phyloP scores from a whole-genome alignment of 2,797 vertebrate genomes.

The Forpus xanthops region DNA sequence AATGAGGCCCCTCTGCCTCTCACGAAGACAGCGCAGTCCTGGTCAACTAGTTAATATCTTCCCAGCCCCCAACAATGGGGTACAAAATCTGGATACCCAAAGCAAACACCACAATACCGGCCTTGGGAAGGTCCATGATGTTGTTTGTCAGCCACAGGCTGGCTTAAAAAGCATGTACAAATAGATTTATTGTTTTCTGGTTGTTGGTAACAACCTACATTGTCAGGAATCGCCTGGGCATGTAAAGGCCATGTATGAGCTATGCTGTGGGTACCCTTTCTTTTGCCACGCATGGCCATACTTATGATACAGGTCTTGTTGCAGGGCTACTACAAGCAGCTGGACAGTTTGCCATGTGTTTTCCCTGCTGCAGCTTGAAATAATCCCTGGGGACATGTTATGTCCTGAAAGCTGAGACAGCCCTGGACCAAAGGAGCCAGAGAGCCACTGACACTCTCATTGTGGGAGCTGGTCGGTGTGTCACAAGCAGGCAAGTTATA shows the following conservation, averaged over 20 bases:
- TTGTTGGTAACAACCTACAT: neutral
- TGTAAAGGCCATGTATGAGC: neutral
- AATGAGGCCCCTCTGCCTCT: neutral
- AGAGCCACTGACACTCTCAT: neutral
- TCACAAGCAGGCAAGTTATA: neutral
- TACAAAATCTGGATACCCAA: neutral
- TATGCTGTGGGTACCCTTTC: neutral
- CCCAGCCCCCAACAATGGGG: neutral
- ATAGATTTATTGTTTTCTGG: neutral
- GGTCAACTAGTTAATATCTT: neutral
- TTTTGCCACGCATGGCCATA: neutral
- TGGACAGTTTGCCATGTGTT: neutral
- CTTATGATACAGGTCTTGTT: neutral
- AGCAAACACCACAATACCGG: neutral
- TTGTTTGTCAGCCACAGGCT: neutral
- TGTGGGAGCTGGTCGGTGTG: fast-evolving
- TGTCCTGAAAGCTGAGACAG: conserved; percentile 45
- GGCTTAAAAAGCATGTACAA: neutral
- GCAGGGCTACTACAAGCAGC: neutral
- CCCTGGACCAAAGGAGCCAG: neutral
- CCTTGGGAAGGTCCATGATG: neutral
- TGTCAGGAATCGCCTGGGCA: neutral
- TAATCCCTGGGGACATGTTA: neutral
- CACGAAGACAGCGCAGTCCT: neutral
- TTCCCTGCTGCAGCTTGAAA: conserved; percentile 25